Evolutionary conservation across 2,113 vertebrate species (phyloP).

Genomic region (Pagrus major): DNA sequence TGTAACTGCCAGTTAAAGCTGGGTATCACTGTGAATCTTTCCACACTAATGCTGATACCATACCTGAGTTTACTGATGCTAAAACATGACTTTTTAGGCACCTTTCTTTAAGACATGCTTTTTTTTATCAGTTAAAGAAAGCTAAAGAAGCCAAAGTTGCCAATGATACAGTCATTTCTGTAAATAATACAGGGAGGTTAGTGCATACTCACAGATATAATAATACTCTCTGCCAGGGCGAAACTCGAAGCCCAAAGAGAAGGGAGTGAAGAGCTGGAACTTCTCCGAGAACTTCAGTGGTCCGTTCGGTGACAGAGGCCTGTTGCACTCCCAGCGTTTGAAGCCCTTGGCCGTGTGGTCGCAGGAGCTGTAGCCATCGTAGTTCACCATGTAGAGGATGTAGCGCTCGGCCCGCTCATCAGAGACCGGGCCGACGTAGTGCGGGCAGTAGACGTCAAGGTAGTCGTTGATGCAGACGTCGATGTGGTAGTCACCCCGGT

Average conservation of each 20-base stretch:
- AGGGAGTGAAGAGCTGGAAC: constrained; percentile 99
- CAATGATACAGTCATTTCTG: background rate
- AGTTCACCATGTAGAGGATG: constrained; percentile 99
- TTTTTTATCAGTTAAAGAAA: background rate
- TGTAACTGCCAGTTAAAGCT: background rate
- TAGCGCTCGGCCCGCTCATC: constrained; percentile 95
- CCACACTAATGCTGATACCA: background rate
- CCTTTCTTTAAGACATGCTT: background rate
- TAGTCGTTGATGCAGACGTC: constrained; percentile 99
- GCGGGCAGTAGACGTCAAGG: constrained; percentile 97
- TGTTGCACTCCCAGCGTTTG: constrained; percentile 99
- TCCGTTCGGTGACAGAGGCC: constrained; percentile 94
- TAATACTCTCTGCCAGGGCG: constrained; percentile 98
- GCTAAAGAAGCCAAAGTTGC: background rate
- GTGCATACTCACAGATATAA: constrained; percentile 97
- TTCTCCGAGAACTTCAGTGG: constrained; percentile 99
- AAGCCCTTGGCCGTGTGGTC: constrained; percentile 98
- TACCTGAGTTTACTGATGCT: background rate
- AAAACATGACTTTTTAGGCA: background rate
- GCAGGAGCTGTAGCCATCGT: constrained; percentile 97
- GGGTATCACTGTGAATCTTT: background rate
- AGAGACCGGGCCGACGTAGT: constrained; percentile 91
- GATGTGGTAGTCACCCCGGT: constrained; percentile 95
- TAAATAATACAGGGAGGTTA: background rate
- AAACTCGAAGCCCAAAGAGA: constrained; percentile 98